Evolutionary conservation across 2,113 vertebrate genomes (phyloP).

Genomic region (Hippocampus barbouri): DNA sequence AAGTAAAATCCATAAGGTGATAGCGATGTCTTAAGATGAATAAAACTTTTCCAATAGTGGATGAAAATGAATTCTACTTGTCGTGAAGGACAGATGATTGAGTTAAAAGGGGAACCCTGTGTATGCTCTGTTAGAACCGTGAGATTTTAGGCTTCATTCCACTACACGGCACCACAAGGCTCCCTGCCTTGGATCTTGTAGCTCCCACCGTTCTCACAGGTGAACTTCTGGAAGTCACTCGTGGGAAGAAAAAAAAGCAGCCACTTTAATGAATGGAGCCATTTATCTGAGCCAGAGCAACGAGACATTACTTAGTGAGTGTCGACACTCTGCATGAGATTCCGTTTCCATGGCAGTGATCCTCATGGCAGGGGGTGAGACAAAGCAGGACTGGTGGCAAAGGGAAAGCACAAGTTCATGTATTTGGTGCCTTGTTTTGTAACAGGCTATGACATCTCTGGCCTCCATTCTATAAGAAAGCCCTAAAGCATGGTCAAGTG

Average conservation of each 20-base stretch:
- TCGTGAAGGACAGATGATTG: not conserved
- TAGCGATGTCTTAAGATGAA: too few relatives aligned
- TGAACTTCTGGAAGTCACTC: conserved; percentile 50
- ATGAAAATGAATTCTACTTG: too few relatives aligned
- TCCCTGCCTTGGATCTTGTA: conserved; percentile 25
- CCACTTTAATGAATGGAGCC: conserved; percentile 61
- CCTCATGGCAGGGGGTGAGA: conserved; percentile 17
- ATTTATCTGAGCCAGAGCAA: conserved; percentile 57
- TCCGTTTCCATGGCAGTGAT: conserved; percentile 38
- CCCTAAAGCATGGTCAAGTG: conserved; percentile 47
- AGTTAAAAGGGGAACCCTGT: conserved; percentile 8
- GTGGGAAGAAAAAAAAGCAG: conserved; percentile 44
- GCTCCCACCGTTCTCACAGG: conserved; percentile 35
- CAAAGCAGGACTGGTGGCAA: not conserved
- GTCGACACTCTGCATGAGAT: conserved; percentile 36
- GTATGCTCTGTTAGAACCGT: not conserved
- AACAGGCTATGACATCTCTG: conserved; percentile 55
- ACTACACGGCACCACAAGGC: conserved; percentile 10
- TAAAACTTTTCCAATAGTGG: too few relatives aligned
- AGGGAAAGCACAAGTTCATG: conserved; percentile 21
- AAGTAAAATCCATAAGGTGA: too few relatives aligned
- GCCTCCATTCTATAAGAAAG: conserved; percentile 43
- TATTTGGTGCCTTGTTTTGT: conserved; percentile 48
- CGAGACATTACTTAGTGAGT: conserved; percentile 60
- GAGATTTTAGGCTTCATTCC: conserved; percentile 15